These are phyloP conservation scores for Leptoclinus maculatus DNA, from an alignment of 2,797 vertebrate genomes.

Conservation along the genomic window DNA sequence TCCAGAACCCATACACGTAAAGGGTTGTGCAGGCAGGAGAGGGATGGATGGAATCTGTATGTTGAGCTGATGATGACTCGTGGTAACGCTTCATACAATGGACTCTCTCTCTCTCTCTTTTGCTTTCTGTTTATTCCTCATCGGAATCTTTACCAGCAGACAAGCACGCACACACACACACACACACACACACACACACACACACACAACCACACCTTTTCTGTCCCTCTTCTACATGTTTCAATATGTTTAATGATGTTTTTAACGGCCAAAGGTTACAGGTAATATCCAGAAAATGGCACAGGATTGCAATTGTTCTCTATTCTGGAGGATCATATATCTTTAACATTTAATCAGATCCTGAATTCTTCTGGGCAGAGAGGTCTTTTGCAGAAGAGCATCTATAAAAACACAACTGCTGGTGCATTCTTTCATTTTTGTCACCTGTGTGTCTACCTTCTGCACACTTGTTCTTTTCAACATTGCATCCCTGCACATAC, in stretches of 20 bases:
- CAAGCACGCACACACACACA: neutral
- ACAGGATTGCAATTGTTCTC: neutral
- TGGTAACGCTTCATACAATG: constrained; percentile 13
- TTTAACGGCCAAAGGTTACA: neutral
- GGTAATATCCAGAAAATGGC: neutral
- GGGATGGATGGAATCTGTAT: constrained; percentile 38
- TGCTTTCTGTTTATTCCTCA: neutral
- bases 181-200: constrained; percentile 4
- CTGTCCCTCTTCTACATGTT: neutral
- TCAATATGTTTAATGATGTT: neutral
- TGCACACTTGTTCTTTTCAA: constrained; percentile 40
- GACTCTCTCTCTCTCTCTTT: neutral
- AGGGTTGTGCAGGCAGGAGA: neutral
- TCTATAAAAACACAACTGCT: neutral
- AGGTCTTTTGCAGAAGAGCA: neutral
- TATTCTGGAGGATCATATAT: neutral
- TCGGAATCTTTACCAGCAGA: neutral
- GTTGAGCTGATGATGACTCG: constrained; percentile 15
- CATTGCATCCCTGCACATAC: neutral
- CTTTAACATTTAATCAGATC: neutral
- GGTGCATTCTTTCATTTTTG: neutral
- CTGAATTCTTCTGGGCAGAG: neutral
- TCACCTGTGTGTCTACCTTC: constrained; percentile 1
- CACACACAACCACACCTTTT: neutral
- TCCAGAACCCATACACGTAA: neutral